Evolutionary conservation across 1,140 invertebrate genomes (phyloP).

Genomic region (Temnothorax longispinosus): DNA sequence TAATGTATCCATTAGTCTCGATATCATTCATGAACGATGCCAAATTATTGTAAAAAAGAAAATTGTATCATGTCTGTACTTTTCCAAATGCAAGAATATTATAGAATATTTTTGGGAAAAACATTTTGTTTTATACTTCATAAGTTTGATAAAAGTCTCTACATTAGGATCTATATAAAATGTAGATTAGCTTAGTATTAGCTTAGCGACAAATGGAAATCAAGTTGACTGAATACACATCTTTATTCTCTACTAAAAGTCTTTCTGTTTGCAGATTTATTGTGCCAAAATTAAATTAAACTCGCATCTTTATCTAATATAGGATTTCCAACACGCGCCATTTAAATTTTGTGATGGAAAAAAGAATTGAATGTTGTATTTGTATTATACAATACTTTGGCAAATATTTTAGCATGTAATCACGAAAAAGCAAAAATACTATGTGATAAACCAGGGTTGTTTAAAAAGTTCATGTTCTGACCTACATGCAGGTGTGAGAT

Average conservation of each 20-base stretch:
- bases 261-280: constrained; percentile 38
- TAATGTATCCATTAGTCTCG: not conserved
- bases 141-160: constrained; percentile 53
- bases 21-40: constrained; percentile 15
- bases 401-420: not conserved
- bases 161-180: constrained; percentile 39
- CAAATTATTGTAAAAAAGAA: constrained; percentile 44
- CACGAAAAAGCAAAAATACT: not conserved
- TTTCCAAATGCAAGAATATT: not conserved
- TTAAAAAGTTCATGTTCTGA: no score
- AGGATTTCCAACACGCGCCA: not conserved
- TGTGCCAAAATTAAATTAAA: constrained; percentile 66
- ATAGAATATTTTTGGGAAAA: constrained; percentile 54
- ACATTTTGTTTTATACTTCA: constrained; percentile 46
- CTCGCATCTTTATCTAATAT: not conserved
- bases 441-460: not conserved
- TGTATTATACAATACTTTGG: not conserved
- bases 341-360: not conserved
- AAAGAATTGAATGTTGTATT: constrained; percentile 6
- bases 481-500: no score
- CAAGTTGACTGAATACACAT: constrained; percentile 49
- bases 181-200: constrained; percentile 8
- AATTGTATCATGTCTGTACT: not conserved
- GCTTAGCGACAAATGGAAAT: constrained; percentile 7
- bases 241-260: constrained; percentile 10